A percentile compares a stretch with the other conserved stretches of the same genome.
Evolutionary conservation across 1,140 invertebrate genomes (phyloP).

Genomic region (Cydia strobilella): DNA sequence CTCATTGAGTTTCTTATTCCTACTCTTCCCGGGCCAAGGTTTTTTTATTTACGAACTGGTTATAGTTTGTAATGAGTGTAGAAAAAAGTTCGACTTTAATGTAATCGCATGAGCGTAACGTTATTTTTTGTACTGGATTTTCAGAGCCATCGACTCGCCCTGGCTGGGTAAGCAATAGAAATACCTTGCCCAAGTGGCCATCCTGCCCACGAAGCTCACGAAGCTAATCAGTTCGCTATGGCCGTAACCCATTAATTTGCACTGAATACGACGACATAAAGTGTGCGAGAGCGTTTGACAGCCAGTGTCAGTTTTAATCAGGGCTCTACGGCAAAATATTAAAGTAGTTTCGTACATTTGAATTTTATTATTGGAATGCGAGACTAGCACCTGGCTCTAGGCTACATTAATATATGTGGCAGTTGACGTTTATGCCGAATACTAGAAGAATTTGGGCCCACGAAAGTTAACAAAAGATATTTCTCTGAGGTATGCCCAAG

Average conservation of each 20-base stretch:
- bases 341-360: neutral
- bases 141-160: neutral
- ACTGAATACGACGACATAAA: neutral
- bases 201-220: neutral
- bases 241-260: conserved; percentile 1
- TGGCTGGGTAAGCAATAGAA: neutral
- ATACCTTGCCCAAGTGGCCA: neutral
- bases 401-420: no score
- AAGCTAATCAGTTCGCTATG: neutral
- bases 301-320: neutral
- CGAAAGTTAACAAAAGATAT: no score
- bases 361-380: neutral
- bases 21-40: no score
- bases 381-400: no score
- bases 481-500: no score
- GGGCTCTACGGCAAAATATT: neutral
- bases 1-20: no score
- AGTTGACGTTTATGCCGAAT: no score
- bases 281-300: neutral
- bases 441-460: no score
- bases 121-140: neutral
- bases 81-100: no score
- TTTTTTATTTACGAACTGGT: no score
- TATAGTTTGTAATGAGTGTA: no score
- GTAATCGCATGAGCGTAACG: no score